Conservation (phyloP, 1,140 invertebrate genomes). For the Drosophila sucinea region DNA sequence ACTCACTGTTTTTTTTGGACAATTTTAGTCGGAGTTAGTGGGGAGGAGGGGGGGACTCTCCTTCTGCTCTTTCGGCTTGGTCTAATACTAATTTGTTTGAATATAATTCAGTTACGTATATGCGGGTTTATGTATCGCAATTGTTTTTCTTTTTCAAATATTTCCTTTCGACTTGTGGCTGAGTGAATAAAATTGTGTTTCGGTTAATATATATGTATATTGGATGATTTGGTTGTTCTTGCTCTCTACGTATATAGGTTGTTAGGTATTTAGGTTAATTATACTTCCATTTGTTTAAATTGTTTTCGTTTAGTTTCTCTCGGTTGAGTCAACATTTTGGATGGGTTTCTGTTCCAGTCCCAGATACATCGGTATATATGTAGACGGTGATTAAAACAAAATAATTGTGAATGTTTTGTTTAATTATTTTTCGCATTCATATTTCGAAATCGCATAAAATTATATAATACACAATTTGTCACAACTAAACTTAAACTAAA, state of each 20-base stretch:
- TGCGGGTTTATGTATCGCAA: constrained; percentile 50
- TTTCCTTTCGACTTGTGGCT: constrained; percentile 31
- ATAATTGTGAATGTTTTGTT: constrained; percentile 23
- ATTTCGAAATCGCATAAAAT: constrained; percentile 77
- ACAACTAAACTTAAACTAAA: constrained; percentile 78
- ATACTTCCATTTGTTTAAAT: constrained; percentile 51
- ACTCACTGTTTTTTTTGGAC: constrained; percentile 30
- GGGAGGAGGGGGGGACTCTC: not conserved
- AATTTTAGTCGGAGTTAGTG: not conserved
- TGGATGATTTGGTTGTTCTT: constrained; percentile 55
- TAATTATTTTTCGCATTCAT: constrained; percentile 67
- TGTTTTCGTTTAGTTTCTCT: constrained; percentile 34
- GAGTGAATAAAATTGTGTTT: constrained; percentile 47
- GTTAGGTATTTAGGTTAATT: constrained; percentile 39
- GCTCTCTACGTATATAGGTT: constrained; percentile 71
- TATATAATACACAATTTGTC: constrained; percentile 79
- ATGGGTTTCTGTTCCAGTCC: constrained; percentile 65
- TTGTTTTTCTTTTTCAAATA: constrained; percentile 25
- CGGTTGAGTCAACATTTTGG: constrained; percentile 50
- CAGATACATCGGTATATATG: not conserved
- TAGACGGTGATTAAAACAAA: constrained; percentile 32
- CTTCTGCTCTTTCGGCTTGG: constrained; percentile 4
- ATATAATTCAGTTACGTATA: constrained; percentile 79
- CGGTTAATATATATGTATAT: not conserved
- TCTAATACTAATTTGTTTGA: constrained; percentile 62